A percentile compares a stretch with the other conserved stretches of the same genome.
Conservation (phyloP, 2,113 vertebrate species). For the Tupaia tana region DNA sequence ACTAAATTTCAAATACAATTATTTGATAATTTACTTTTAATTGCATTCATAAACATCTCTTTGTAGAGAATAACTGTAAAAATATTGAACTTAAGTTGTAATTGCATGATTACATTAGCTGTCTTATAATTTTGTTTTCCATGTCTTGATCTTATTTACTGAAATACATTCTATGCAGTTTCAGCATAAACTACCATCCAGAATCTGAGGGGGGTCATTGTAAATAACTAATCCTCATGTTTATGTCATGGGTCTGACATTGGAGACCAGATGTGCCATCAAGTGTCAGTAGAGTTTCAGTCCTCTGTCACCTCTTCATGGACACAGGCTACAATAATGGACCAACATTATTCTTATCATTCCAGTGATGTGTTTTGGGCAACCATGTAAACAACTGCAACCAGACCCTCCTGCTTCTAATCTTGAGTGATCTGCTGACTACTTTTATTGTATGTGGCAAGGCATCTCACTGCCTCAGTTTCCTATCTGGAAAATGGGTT, state of each 20-base stretch:
- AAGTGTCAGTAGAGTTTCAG: background rate
- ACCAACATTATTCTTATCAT: background rate
- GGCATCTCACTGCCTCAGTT: slow-evolving; percentile 9
- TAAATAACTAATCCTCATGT: slow-evolving; percentile 35
- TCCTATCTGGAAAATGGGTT: slow-evolving; percentile 51
- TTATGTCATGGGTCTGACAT: background rate
- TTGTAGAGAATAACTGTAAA: slow-evolving; percentile 15
- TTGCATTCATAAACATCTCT: background rate
- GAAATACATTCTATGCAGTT: slow-evolving; percentile 45
- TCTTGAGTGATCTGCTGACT: background rate
- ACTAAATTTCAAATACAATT: slow-evolving; percentile 48
- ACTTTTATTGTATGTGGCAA: background rate
- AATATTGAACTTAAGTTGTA: background rate
- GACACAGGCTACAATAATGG: background rate
- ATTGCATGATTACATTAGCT: background rate
- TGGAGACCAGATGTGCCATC: background rate
- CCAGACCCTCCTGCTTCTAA: background rate
- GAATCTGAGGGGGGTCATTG: background rate
- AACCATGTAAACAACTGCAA: background rate
- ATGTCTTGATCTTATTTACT: slow-evolving; percentile 46
- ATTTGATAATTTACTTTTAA: slow-evolving; percentile 54
- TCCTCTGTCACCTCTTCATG: background rate
- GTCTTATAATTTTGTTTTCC: slow-evolving; percentile 13
- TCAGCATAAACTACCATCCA: background rate
- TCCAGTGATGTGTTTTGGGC: background rate